A percentile compares a stretch with the other conserved stretches of the same genome.
Conservation (phyloP, 53 echinoderm and acorn worm species). For the Patiria pectinifera region DNA sequence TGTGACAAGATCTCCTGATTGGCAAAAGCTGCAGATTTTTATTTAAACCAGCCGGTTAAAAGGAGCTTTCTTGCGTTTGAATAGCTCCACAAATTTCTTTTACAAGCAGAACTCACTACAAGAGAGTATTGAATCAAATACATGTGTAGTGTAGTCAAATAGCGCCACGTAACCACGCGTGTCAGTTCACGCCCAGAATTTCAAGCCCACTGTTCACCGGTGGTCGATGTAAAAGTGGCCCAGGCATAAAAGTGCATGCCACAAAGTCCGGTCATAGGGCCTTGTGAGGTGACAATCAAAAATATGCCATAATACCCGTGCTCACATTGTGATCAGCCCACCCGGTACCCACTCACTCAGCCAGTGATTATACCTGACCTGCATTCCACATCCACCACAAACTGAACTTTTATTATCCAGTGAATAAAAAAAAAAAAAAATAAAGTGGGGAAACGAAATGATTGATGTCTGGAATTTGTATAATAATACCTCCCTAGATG, state of each 20-base stretch:
- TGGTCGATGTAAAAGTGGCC: not conserved
- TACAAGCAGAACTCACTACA: not conserved
- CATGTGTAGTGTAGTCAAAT: not conserved
- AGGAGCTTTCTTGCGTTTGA: not conserved
- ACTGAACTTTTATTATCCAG: constrained; percentile 19
- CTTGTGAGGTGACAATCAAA: constrained; percentile 34
- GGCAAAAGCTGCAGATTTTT: no score
- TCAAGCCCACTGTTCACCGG: no score
- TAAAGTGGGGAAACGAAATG: not conserved
- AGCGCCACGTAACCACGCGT: not conserved
- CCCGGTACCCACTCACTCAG: not conserved
- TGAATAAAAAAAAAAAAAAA: not conserved
- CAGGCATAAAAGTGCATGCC: not conserved
- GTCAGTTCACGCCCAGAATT: no score
- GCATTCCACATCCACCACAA: not conserved
- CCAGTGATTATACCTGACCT: constrained; percentile 22
- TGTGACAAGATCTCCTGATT: not conserved
- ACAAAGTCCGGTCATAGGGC: constrained; percentile 14
- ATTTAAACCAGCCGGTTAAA: not conserved
- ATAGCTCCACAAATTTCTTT: not conserved
- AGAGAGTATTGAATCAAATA: not conserved
- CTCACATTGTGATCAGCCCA: not conserved
- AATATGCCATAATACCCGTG: not conserved
- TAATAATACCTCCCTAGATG: constrained; percentile 21
- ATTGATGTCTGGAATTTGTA: constrained; percentile 31